Conservation (phyloP, 2,797 vertebrate species). For the Phalloptychus januarius region DNA sequence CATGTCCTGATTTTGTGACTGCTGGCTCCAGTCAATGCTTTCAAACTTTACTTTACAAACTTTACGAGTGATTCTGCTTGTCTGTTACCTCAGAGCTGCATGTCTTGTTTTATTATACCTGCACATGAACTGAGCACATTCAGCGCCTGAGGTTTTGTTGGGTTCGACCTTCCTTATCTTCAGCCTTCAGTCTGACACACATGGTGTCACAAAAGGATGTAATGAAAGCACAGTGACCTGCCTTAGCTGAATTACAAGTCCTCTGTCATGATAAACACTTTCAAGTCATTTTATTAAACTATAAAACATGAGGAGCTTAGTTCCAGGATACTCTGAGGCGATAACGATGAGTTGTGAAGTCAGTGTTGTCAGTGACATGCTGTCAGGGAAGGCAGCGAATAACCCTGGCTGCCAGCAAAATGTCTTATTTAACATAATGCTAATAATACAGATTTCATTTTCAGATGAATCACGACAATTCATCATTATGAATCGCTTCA, state of each 20-base stretch:
- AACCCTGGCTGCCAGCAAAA: not conserved
- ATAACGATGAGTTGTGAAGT: not conserved
- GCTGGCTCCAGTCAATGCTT: not conserved
- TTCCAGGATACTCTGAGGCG: not conserved
- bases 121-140: not conserved
- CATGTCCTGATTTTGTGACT: not conserved
- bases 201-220: not conserved
- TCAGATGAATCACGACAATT: no score
- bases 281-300: not conserved
- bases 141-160: not conserved
- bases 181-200: not conserved
- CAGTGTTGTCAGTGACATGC: not conserved
- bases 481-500: not conserved
- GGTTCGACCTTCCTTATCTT: not conserved
- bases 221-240: not conserved
- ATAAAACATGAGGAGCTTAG: not conserved
- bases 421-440: not conserved
- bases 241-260: not conserved
- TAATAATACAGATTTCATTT: not conserved
- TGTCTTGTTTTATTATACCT: not conserved
- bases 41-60: not conserved
- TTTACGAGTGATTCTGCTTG: no score
- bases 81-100: not conserved
- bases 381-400: not conserved
- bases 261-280: not conserved